Percentiles rank a stretch among this genome's conserved stretches.
phyloP scores from a whole-genome alignment of 2,797 vertebrate species.

The Lophura swinhoii region DNA sequence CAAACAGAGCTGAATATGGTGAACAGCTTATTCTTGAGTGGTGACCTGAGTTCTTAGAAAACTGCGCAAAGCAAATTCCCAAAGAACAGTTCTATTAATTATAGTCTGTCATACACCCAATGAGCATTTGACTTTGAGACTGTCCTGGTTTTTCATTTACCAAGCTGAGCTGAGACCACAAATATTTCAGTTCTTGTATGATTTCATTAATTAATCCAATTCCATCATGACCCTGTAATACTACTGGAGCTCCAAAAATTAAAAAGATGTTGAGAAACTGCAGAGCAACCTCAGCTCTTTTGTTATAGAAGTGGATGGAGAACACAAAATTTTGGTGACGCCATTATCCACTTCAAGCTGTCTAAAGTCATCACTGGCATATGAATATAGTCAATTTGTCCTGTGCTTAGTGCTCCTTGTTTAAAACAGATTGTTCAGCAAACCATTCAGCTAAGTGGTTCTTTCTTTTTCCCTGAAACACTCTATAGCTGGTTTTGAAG shows the following conservation, averaged over 20 bases:
- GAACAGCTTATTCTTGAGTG: neutral
- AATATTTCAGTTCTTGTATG: neutral
- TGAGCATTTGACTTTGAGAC: neutral
- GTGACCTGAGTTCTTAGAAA: neutral
- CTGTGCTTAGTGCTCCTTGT: neutral
- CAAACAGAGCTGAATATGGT: neutral
- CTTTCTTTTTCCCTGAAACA: neutral
- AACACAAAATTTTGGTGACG: neutral
- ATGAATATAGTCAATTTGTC: neutral
- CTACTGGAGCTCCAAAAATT: neutral
- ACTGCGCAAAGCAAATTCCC: neutral
- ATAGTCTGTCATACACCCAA: neutral
- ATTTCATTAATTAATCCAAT: neutral
- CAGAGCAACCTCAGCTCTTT: neutral
- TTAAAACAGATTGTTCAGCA: neutral
- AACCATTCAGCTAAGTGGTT: neutral
- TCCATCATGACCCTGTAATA: neutral
- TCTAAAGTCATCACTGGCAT: neutral
- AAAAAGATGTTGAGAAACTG: neutral
- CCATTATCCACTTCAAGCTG: neutral
- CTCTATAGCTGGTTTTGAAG: neutral
- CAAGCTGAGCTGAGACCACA: neutral
- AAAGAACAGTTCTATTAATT: rapidly evolving
- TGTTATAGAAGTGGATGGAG: neutral
- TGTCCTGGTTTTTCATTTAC: neutral